Percentiles rank a stretch among this genome's conserved stretches.
Evolutionary conservation across 2,797 vertebrate genomes (phyloP).

Genomic region (Sebastes baramenuke): DNA sequence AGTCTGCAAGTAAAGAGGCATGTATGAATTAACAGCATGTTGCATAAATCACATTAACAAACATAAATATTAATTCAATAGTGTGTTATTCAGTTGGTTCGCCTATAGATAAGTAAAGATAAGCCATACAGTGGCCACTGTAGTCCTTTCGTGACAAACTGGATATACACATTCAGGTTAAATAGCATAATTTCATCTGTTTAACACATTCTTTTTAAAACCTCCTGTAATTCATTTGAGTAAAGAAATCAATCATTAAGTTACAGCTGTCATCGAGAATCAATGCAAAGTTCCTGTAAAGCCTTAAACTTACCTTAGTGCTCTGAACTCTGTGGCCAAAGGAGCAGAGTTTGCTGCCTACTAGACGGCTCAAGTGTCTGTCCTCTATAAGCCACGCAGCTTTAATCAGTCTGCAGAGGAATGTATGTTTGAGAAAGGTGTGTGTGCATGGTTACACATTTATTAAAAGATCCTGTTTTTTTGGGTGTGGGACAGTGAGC

Average conservation of each 20-base stretch:
- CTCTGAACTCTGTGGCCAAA: background rate
- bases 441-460: constrained; percentile 83
- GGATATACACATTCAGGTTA: background rate
- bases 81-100: background rate
- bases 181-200: background rate
- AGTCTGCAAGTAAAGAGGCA: background rate
- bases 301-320: constrained; percentile 53
- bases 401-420: constrained; percentile 80
- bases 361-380: constrained; percentile 27
- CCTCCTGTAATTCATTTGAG: background rate
- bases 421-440: constrained; percentile 88
- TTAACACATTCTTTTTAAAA: background rate
- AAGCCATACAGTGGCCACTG: background rate
- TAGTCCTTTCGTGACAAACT: background rate
- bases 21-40: background rate
- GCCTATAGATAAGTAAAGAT: too few relatives aligned
- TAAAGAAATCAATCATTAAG: background rate
- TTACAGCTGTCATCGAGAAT: background rate
- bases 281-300: background rate
- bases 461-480: constrained; percentile 85
- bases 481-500: constrained; percentile 80
- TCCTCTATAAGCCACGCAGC: constrained; percentile 42
- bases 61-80: background rate
- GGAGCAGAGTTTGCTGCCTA: constrained; percentile 2
- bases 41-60: background rate